Conservation (phyloP, 92 coral and sea anemone species). For the Zoanthus gigantus region DNA sequence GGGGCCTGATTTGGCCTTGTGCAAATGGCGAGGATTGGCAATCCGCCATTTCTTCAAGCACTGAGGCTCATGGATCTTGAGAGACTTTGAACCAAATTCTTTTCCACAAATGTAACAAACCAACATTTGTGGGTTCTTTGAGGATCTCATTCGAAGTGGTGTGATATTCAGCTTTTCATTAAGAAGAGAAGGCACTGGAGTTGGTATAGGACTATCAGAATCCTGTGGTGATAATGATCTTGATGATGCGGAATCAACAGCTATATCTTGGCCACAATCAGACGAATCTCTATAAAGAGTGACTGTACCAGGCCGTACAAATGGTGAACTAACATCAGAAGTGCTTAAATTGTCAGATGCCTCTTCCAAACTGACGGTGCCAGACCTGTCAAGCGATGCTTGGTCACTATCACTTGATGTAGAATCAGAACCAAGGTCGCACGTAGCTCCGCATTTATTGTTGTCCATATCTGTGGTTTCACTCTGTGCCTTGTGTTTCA, state of each 20-base stretch:
- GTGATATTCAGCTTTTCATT: constrained; percentile 23
- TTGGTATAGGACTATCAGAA: constrained; percentile 32
- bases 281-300: constrained; percentile 59
- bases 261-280: constrained; percentile 5
- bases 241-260: constrained; percentile 27
- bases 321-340: not conserved
- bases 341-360: not conserved
- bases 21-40: constrained; percentile 86
- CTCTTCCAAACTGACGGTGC: constrained; percentile 33
- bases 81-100: constrained; percentile 90
- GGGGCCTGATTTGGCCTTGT: constrained; percentile 59
- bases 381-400: constrained; percentile 17
- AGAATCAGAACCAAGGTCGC: constrained; percentile 15
- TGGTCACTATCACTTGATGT: constrained; percentile 10
- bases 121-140: constrained; percentile 82
- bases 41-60: constrained; percentile 94
- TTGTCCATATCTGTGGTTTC: constrained; percentile 34
- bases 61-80: constrained; percentile 96
- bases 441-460: not conserved
- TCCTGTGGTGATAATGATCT: constrained; percentile 36
- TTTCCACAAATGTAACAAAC: constrained; percentile 97
- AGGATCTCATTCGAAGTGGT: constrained; percentile 68
- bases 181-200: constrained; percentile 44
- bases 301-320: constrained; percentile 38
- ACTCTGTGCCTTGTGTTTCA: constrained; percentile 29